Percentiles rank a stretch among this genome's conserved stretches.
Conservation (phyloP, 2,113 vertebrate genomes). For the Manacus vitellinus region DNA sequence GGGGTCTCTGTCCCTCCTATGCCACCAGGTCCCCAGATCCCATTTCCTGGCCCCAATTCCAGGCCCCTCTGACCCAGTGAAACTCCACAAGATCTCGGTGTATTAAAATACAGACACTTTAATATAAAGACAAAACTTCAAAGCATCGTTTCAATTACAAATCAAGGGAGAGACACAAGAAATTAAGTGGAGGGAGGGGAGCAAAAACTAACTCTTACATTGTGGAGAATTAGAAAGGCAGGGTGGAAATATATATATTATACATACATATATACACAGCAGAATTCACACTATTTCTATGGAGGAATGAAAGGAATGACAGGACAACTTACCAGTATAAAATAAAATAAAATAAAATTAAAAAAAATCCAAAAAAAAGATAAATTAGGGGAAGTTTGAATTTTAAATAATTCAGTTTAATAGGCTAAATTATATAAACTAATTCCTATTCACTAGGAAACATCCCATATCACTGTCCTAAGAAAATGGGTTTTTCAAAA, state of each 20-base stretch:
- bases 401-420: constrained; percentile 68
- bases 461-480: constrained; percentile 60
- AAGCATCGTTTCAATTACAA: constrained; percentile 66
- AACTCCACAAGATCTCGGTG: constrained; percentile 28
- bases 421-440: constrained; percentile 61
- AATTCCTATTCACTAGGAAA: constrained; percentile 65
- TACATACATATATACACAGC: constrained; percentile 68
- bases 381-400: constrained; percentile 51
- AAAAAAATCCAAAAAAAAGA: not conserved
- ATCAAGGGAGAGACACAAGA: constrained; percentile 32
- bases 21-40: not conserved
- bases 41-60: not conserved
- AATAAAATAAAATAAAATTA: not conserved
- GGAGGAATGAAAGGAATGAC: constrained; percentile 25
- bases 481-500: constrained; percentile 42
- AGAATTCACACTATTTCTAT: constrained; percentile 45
- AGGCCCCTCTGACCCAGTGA: not conserved
- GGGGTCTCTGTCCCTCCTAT: not conserved
- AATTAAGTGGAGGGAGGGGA: constrained; percentile 31
- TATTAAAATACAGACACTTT: constrained; percentile 69
- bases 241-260: constrained; percentile 71
- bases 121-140: constrained; percentile 67
- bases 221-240: constrained; percentile 55
- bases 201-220: constrained; percentile 42
- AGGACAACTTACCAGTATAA: not conserved